Base-by-base conservation (phyloP, 2,888 invertebrate genomes). In the Linnaemya vulpina region DNA sequence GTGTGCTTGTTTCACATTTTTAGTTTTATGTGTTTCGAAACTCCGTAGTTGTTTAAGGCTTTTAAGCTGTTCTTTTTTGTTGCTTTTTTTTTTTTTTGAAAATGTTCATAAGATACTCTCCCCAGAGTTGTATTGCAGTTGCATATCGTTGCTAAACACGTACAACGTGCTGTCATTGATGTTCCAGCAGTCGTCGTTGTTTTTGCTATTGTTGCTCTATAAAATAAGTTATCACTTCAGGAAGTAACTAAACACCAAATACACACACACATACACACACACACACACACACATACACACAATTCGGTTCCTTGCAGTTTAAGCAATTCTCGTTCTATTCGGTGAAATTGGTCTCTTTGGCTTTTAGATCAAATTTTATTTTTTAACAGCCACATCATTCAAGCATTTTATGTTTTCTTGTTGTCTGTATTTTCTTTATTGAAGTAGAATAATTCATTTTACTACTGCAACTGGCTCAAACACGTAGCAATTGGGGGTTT, bases 211-310 rank as follows among this genome's bases (percentile, higher is more conserved):
- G 63, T 78, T 78, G 55, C 68, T 71, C 82, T 40, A 82, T 79
- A 85, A 85, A 85, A 85, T 82, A 85, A 82, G 85, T 85, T 85
- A 85, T 85, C 85, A 82, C 85, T 85, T 85, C 71, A 79, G 85
- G 78, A 79, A 85, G 85, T 85, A 82, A 85, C 85, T 85, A 85
- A 85, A 75, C 85, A 82, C 78, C 62, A 85, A 82, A 71, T 74
- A 82, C 43, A 40, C 1, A 10, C 3, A 11, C 38, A 40, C 11
- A 40, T 9, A 70, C 43, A 58, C 73, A 17, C n/a, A n/a, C n/a
- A n/a, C n/a, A n/a, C n/a, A n/a, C n/a, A n/a, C n/a, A n/a, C n/a
- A 9, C 9, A 35, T 35, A 40, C 38, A 70, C 43, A 58, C 73
- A 17, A 73, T 60, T 71, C 80, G 70, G 62, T 51, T 73, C 63